Base-by-base conservation (phyloP, 2,888 invertebrate species). In the Nemotelus pantherinus region DNA sequence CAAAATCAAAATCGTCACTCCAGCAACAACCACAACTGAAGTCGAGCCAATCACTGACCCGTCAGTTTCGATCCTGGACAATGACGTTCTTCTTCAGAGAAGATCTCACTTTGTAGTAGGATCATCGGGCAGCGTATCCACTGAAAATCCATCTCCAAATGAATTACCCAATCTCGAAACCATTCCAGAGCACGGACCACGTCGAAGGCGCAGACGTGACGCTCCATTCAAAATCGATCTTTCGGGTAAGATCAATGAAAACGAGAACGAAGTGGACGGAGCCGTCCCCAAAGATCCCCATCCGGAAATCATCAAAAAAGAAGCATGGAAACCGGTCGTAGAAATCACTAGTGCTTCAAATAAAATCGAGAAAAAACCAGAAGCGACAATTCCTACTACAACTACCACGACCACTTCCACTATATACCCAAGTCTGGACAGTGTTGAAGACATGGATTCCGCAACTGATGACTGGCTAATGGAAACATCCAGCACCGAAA, bases 111-210 rank as follows among this genome's bases (percentile, higher is more conserved):
- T 92, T 84, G 92, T 92, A 0, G 92, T 92, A 2, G 92, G 92
- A 0, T 92, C 89, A 82, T 88, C 92, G 58, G 80, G 81, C 48
- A 72, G 75, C 5, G 63, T 60, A 6, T 72, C 60, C 45, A 63
- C 67, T 6, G 68, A 77, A 50, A 47, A 47, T 9, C 89, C 89
- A 77, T 86, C 25, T 45, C 45, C 45, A 44, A 70, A 58, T 48
- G 67, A 77, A 48, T 89, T 90, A 48, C 89, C 87, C 2, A 90
- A 90, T 2, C 90, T 91, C 0, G 90, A 89, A 3, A 88, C 90
- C 3, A 91, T 92, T 3, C 91, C 92, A 0, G 92, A 92, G 85
- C 92, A 92, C 84, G 92, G 92, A 1, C 92, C 92, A 0, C 86
- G 92, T 82, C 47, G 74, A 43, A 53, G 77, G 47, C 53, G 58